phyloP scores from a whole-genome alignment of 2,113 vertebrate species.

The Pteronura brasiliensis region DNA sequence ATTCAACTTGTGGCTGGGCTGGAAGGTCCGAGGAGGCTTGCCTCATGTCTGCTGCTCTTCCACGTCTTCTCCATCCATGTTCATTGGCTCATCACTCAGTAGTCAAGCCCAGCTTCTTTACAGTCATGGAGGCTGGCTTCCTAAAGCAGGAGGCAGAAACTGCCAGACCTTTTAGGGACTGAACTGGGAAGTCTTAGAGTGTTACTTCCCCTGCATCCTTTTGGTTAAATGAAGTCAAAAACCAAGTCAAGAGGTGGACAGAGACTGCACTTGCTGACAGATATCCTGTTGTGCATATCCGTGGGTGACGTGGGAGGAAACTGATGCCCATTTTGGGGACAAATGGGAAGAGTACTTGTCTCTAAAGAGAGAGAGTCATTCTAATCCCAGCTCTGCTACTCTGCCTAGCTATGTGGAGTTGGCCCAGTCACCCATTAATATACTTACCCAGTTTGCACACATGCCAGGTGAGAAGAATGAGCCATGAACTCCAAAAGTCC shows the following conservation, averaged over 20 bases:
- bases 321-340: neutral
- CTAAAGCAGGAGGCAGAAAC: neutral
- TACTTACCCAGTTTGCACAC: neutral
- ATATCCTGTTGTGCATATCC: neutral
- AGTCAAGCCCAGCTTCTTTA: neutral
- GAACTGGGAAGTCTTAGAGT: neutral
- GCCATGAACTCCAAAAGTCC: neutral
- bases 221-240: neutral
- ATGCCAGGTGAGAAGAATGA: neutral
- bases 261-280: neutral
- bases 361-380: neutral
- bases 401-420: neutral
- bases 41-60: neutral
- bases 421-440: neutral
- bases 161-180: neutral
- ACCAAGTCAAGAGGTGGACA: neutral
- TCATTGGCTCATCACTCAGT: neutral
- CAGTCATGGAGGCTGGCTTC: neutral
- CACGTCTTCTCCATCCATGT: fast-evolving
- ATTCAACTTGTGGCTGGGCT: neutral
- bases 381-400: neutral
- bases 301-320: neutral
- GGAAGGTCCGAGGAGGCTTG: neutral
- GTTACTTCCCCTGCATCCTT: neutral
- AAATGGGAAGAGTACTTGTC: neutral